Evolutionary conservation across 1,140 invertebrate genomes (phyloP).

Genomic region (Microplitis demolitor): DNA sequence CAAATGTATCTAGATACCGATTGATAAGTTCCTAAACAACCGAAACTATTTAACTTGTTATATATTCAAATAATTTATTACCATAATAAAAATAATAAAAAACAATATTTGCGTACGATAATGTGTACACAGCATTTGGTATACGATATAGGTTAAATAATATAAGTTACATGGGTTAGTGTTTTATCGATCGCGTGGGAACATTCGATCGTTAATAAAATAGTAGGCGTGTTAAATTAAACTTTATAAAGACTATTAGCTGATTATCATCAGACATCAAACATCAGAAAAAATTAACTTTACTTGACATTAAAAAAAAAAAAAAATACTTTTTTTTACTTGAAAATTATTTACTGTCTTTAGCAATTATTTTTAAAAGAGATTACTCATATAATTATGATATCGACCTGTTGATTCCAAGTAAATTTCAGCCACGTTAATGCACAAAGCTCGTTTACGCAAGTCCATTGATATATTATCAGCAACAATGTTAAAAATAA

Average conservation of each 20-base stretch:
- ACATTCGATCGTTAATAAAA: not conserved
- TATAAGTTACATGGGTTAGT: not conserved
- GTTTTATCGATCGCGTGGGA: not conserved
- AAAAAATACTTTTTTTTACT: too few relatives aligned
- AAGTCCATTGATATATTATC: not conserved
- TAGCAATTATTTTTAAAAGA: too few relatives aligned
- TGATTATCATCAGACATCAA: not conserved
- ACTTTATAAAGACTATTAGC: not conserved
- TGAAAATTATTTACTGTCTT: too few relatives aligned
- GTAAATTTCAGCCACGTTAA: not conserved
- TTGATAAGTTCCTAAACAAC: too few relatives aligned
- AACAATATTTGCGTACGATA: too few relatives aligned
- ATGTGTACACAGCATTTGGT: not conserved
- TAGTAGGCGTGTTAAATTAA: not conserved
- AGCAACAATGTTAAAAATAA: not conserved
- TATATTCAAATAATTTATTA: too few relatives aligned
- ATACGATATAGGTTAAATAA: not conserved
- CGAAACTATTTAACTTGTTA: too few relatives aligned
- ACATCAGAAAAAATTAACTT: too few relatives aligned
- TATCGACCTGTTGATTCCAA: conserved; percentile 42
- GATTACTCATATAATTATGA: conserved; percentile 10
- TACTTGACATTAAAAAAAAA: too few relatives aligned
- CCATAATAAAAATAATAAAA: too few relatives aligned
- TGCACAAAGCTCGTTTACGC: not conserved
- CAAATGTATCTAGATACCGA: too few relatives aligned